Evolutionary conservation across 2,113 vertebrate species (phyloP), one percentile per base, ranked within the genome.

Genomic region (Clarias magur): DNA sequence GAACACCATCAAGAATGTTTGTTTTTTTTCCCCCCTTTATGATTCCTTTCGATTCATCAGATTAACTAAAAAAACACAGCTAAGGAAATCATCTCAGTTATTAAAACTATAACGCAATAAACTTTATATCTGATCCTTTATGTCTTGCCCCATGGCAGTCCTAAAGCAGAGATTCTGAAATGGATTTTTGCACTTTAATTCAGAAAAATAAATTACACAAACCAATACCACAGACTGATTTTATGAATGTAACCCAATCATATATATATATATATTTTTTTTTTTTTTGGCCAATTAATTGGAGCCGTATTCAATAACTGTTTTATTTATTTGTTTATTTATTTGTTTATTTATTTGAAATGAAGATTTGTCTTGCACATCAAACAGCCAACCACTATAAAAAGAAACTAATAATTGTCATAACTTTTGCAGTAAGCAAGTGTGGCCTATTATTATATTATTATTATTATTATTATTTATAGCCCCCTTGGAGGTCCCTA

Each of bases 391-490:
- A 62, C 19, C 21, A 62, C 21, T 62, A 60, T 21, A 62, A 23
- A 25, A 65, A n/a, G 48, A 48, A 9, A 10, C 10, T 65, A 65
- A 65, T 65, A 65, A 65, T 65, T 25, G 23, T 3, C 11, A 65
- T 25, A 2, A n/a, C 23, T 65, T 25, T 23, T 27, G n/a, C 3
- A 27, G 17, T 3, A 27, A 27, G 19, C 34, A 68, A 19, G 6
- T 1, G 17, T 16, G 9, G 6, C 68, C 1, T 17, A 70, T 70
- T 70, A 30, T 30, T 68, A 30, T 65, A n/a, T 65, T 65, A 67
- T 65, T 63, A 63, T 63, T 63, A 65, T 65, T 65, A n/a, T 65
- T 65, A 65, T 65, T 67, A 67, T 67, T 30, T 68, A 63, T 65
- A 12, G 2, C 25, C 62, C n/a, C 25, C 65, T 67, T 48, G 4